These are phyloP conservation scores for Procambarus clarkii DNA, from an alignment of 1,140 invertebrate species.

Conservation along the genomic window DNA sequence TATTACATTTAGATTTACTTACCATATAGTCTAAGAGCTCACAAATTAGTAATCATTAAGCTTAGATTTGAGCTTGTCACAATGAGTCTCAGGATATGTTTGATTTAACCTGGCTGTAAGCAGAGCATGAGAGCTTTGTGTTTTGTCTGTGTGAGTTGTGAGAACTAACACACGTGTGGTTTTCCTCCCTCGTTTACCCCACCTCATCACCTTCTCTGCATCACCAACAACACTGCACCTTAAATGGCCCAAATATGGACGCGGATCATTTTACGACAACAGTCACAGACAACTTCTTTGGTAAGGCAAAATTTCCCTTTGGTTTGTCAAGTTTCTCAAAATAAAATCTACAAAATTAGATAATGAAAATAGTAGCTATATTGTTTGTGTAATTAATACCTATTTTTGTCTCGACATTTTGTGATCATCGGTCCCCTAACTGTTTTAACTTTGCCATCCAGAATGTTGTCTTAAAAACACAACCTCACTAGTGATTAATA, in stretches of 20 bases:
- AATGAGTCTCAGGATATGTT: not conserved
- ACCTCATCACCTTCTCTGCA: slow-evolving; percentile 21
- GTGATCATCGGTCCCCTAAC: not conserved
- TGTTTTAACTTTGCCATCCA: not conserved
- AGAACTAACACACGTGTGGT: slow-evolving; percentile 78
- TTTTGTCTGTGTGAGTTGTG: slow-evolving; percentile 77
- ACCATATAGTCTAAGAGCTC: not conserved
- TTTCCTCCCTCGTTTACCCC: slow-evolving; percentile 72
- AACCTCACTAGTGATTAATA: not conserved
- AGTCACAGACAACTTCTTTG: slow-evolving; percentile 99
- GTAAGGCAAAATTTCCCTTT: slow-evolving; percentile 82
- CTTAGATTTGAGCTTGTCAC: not conserved
- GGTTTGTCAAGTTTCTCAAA: not conserved
- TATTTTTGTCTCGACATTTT: not conserved
- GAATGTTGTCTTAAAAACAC: not conserved
- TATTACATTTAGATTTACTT: too few species aligned
- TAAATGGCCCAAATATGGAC: slow-evolving; percentile 30
- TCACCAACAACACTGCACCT: slow-evolving; percentile 19
- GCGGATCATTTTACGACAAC: slow-evolving; percentile 71
- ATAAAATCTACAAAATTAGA: not conserved
- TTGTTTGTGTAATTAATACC: not conserved
- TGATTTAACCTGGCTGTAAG: slow-evolving; percentile 10
- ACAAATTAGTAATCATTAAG: not conserved
- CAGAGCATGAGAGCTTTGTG: slow-evolving; percentile 35
- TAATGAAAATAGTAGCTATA: not conserved